Evolutionary conservation across 1,140 invertebrate species (phyloP), one percentile per base, ranked within the genome.

Genomic region (Pygmarrhopalites habei): DNA sequence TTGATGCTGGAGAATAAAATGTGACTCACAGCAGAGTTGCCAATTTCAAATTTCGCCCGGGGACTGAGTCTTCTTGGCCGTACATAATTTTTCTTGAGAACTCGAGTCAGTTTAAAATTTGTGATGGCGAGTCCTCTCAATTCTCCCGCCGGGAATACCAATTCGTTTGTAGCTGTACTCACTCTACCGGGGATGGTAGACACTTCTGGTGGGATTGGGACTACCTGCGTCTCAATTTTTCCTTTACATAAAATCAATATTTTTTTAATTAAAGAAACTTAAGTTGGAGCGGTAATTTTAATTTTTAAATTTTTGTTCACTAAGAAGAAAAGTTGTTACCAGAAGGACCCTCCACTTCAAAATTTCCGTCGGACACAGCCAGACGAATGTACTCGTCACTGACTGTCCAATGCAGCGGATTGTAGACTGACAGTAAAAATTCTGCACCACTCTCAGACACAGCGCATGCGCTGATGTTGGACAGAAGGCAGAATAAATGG

Each of bases 351-450:
- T 75, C 76, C 2, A 92, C 82, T 2, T 72, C 73, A 72, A 86
- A 92, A 4, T 76, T 75, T 12, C 74, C 73, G 44, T 78, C 79
- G 1, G 73, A 69, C 1, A 88, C 85, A 0, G 92, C 91, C 14
- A 95, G 28, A 17, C 86, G 79, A 12, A 92, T 77, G 68, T 83
- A 84, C 43, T 82, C 77, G 14, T 79, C 77, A 23, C 66, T 65
- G 0, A 87, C 79, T 30, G 79, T 73, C 39, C 83, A 80, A 57
- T 85, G 86, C 10, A 88, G 71, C 0, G 92, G 89, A 76, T 97
- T 98, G 73, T 91, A 90, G 2, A 92, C 71, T 0, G 86, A 83
- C 0, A 90, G 78, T 1, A 85, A 73, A 72, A 89, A 85, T 64
- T 81, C 75, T 59, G 81, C 74, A 41, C 78, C 77, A 2, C 73